Base-by-base conservation (phyloP, 1,140 invertebrate genomes). In the Monomorium pharaonis region DNA sequence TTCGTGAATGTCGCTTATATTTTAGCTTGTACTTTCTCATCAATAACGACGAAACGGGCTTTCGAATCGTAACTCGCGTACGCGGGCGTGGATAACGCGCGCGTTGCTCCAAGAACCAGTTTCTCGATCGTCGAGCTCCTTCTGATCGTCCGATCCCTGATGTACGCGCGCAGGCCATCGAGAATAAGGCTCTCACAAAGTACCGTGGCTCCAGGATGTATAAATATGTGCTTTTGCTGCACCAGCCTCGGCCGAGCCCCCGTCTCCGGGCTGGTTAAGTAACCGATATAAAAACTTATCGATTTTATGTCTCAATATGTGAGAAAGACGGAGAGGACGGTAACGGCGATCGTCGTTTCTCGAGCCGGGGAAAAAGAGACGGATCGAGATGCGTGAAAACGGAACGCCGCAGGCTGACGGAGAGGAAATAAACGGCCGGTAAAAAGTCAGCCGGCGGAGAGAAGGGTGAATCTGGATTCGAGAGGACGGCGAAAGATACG, bases 271-370 rank as follows among this genome's bases (percentile, higher is more conserved):
- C 69, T 12, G 62, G 67, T 70, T 86, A 88, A 86, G 54, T 78
- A 80, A 63, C 67, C 60, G 70, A 51, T 54, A 74, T 80, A 91
- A 91, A 91, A 91, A 91, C 80, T 85, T 84, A 91, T 90, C 69
- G 90, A 91, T 91, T 91, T 91, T 89, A 91, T 75, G 88, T 91
- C 91, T 91, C 85, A 91, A 91, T 91, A 91, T 81, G 76, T 63
- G 84, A 86, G 76, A 56, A 49, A 54, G 58, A 62, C 30, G 51
- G 69, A 49, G 27, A 21, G 7, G 67, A 56, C n/a, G 81, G 37
- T 80, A 86, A 74, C 60, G 10, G 58, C 60, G 70, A 77, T 56
- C 72, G 76, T 30, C 27, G 58, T 44, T 80, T 76, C 76, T 86
- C 27, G 69, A 85, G 30, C 62, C 70, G 60, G 47, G 27, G 51